Evolutionary conservation across 2,888 invertebrate genomes (phyloP), one percentile per base, ranked within the genome.

Genomic region (Drosophila atripex): DNA sequence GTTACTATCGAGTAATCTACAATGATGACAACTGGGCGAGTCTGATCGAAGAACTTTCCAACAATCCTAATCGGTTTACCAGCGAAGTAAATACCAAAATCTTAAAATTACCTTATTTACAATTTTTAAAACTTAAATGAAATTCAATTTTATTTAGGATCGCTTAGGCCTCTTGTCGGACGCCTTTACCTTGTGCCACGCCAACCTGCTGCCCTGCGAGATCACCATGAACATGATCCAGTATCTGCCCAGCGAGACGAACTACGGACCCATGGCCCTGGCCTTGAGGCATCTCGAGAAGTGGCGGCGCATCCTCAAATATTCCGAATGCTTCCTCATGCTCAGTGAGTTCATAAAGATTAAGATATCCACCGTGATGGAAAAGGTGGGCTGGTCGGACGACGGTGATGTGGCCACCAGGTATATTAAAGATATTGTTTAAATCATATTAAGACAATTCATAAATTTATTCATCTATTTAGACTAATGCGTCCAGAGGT

Each of bases 231-330:
- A 91, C 51, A 89, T 92, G 87, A 88, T 92, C 7, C 89, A 90
- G 58, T 92, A 92, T 80, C 73, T 92, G 43, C 91, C 91, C 16
- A 90, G 90, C 54, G 92, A 92, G 75, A 89, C 87, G 4, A 87
- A 90, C 55, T 92, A 91, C 85, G 92, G 92, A 5, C 92, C 92
- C 0, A 89, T 92, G 85, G 86, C 91, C 0, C 73, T 91, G 60
- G 90, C 91, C 0, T 55, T 92, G 55, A 76, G 89, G 3, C 91
- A 92, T 59, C 74, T 92, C 53, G 92, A 92, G 64, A 90, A 90
- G 52, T 92, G 92, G 92, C 89, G 92, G 12, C 89, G 92, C n/a
- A 92, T 92, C n/a, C 75, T 92, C 2, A 92, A 92, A 73, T 92
- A 92, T 52, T 91, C 92, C 0, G 92, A 92, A 76, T 92, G 92